A percentile compares a stretch with the other conserved stretches of the same genome.
These are phyloP conservation scores for Halcyon badia DNA, from an alignment of 2,797 vertebrate species.

Conservation along the genomic window DNA sequence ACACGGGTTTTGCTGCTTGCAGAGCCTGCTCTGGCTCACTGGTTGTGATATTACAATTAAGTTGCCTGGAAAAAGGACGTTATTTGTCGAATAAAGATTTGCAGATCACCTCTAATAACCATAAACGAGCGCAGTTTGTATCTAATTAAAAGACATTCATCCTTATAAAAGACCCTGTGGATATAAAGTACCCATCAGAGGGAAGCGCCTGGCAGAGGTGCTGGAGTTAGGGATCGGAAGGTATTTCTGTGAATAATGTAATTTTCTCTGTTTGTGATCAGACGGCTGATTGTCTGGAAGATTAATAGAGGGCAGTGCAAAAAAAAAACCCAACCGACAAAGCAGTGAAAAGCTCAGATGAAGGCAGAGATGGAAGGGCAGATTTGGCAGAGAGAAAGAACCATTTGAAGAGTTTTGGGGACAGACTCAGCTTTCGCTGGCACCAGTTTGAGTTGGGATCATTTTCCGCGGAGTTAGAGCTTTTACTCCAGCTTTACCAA, in stretches of 20 bases:
- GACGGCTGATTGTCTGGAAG: conserved; percentile 16
- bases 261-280: conserved; percentile 30
- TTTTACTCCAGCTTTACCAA: neutral
- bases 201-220: neutral
- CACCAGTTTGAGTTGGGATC: neutral
- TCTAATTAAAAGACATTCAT: conserved; percentile 24
- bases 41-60: neutral
- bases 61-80: neutral
- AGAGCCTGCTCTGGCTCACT: neutral
- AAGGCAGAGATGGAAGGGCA: neutral
- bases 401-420: neutral
- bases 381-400: neutral
- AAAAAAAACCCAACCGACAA: neutral
- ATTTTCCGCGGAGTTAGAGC: neutral
- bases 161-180: neutral
- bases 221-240: neutral
- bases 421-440: neutral
- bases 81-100: conserved; percentile 2
- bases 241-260: conserved; percentile 4
- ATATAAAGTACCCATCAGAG: neutral
- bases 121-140: neutral
- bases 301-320: neutral
- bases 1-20: neutral
- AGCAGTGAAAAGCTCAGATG: neutral
- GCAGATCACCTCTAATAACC: neutral